Conservation (phyloP, 1,140 invertebrate species). For the Vanessa tameamea region DNA sequence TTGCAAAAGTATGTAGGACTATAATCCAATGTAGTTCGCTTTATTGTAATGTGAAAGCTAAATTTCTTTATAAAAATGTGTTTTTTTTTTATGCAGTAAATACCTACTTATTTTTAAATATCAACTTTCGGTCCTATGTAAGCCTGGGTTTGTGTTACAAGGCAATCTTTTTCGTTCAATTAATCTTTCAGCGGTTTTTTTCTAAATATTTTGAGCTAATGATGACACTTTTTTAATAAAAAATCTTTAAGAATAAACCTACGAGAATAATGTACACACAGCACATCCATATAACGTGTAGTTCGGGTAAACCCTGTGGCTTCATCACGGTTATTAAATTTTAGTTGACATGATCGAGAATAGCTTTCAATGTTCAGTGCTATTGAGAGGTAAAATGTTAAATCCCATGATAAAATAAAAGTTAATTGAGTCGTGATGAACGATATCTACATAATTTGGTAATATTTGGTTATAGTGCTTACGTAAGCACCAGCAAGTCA, state of each 20-base stretch:
- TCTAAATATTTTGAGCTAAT: not conserved
- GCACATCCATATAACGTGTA: not conserved
- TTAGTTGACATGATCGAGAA: not conserved
- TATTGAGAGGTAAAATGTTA: not conserved
- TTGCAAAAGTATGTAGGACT: too few relatives aligned
- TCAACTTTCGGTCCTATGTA: too few relatives aligned
- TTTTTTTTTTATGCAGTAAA: too few relatives aligned
- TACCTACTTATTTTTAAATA: too few relatives aligned
- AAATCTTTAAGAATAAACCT: not conserved
- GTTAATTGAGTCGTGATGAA: too few relatives aligned
- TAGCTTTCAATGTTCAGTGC: not conserved
- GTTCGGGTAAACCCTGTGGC: not conserved
- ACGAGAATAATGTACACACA: not conserved
- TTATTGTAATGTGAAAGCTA: too few relatives aligned
- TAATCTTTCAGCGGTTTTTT: not conserved
- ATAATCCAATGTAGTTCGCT: too few relatives aligned
- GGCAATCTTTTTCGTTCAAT: not conserved
- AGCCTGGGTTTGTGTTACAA: not conserved
- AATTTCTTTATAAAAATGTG: too few relatives aligned
- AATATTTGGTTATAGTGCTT: too few relatives aligned
- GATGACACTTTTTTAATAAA: constrained; percentile 4
- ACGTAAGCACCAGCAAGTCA: too few relatives aligned
- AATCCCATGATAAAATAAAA: not conserved
- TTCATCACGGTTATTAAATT: constrained; percentile 1
- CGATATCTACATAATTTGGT: too few relatives aligned